Percentiles rank a stretch among this genome's conserved stretches.
These are phyloP conservation scores for Papilio elwesi DNA, from an alignment of 2,888 invertebrate species.

Conservation along the genomic window DNA sequence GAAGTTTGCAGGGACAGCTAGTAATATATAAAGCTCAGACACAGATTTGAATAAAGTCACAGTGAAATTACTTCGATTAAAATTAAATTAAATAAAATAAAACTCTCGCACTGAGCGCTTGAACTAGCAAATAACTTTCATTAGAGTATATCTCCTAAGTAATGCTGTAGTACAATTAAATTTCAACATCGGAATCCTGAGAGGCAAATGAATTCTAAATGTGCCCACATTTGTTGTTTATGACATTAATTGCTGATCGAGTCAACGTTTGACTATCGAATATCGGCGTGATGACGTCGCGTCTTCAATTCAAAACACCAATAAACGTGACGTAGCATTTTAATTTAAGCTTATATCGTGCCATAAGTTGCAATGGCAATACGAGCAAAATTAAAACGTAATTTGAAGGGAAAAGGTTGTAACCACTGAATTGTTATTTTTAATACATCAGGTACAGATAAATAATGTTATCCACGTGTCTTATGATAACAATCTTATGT, in stretches of 20 bases:
- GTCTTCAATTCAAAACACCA: slow-evolving; percentile 13
- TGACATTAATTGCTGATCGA: slow-evolving; percentile 9
- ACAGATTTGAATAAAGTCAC: too few relatives aligned
- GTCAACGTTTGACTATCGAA: slow-evolving; percentile 14
- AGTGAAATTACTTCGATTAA: too few relatives aligned
- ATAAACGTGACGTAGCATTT: slow-evolving; percentile 18
- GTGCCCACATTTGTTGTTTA: background rate
- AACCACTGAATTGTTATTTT: too few relatives aligned
- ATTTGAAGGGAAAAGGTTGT: background rate
- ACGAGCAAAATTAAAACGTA: background rate
- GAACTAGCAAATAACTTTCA: background rate
- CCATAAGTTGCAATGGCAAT: slow-evolving; percentile 3
- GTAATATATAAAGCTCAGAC: too few relatives aligned
- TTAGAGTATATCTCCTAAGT: background rate
- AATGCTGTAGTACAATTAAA: background rate
- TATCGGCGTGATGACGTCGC: slow-evolving; percentile 3
- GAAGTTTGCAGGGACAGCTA: too few relatives aligned
- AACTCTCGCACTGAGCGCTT: background rate
- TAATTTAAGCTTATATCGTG: slow-evolving; percentile 17
- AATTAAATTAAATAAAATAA: too few relatives aligned
- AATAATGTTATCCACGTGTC: too few relatives aligned
- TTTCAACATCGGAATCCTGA: background rate
- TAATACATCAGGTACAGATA: too few relatives aligned
- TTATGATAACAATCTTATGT: too few relatives aligned
- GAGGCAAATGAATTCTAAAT: slow-evolving; percentile 5